A percentile compares a stretch with the other conserved stretches of the same genome.
phyloP scores from a whole-genome alignment of 2,888 invertebrate species.

The Drosophila mayaguana region DNA sequence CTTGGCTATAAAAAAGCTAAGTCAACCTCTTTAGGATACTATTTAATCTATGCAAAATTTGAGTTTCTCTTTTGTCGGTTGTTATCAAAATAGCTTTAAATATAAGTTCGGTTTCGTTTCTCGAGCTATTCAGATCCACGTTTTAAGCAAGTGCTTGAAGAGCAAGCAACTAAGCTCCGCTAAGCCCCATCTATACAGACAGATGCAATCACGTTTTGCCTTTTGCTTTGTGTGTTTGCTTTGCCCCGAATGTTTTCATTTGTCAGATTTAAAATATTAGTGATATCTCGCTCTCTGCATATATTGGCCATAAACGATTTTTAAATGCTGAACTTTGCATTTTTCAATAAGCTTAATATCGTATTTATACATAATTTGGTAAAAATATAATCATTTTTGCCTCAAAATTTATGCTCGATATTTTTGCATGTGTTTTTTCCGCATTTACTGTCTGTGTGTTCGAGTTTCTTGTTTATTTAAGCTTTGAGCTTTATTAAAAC shows the following conservation, averaged over 20 bases:
- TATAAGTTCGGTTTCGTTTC: neutral
- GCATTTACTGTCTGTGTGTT: neutral
- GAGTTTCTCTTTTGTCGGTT: neutral
- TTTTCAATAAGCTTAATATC: constrained; percentile 4
- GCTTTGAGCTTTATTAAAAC: neutral
- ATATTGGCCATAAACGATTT: constrained; percentile 1
- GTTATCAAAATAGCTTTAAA: neutral
- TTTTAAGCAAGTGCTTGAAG: neutral
- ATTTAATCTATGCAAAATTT: neutral
- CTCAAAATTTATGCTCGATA: neutral
- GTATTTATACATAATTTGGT: constrained; percentile 5
- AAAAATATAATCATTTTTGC: neutral
- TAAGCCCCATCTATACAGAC: constrained; percentile 3
- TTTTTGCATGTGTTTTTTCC: neutral
- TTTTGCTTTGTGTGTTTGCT: neutral
- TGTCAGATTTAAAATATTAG: constrained; percentile 2
- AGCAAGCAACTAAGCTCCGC: neutral
- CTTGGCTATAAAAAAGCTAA: too few species aligned
- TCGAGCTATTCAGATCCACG: neutral
- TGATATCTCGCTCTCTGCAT: neutral
- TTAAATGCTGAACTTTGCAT: constrained; percentile 14
- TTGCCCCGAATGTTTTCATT: constrained; percentile 5
- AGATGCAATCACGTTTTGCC: neutral
- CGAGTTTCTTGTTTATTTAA: neutral
- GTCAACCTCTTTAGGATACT: neutral